Conservation (phyloP, 2,797 vertebrate species). For the Gymnodraco acuticeps region DNA sequence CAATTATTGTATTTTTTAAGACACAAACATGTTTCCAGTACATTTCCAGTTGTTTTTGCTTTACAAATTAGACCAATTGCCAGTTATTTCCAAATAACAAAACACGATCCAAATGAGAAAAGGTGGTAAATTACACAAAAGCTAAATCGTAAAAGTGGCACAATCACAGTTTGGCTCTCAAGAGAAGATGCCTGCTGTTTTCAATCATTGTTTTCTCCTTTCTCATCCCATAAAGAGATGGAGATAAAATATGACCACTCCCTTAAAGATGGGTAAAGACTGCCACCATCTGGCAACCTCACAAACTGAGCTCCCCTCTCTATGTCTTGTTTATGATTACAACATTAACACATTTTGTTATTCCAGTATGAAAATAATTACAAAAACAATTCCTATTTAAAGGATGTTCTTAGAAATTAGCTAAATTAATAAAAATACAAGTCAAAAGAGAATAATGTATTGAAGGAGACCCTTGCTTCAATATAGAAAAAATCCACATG, state of each 20-base stretch:
- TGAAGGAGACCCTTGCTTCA: neutral
- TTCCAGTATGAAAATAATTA: neutral
- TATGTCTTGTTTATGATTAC: neutral
- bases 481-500: neutral
- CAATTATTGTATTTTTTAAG: neutral
- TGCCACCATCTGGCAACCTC: constrained; percentile 80
- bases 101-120: constrained; percentile 1
- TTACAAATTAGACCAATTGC: too few relatives aligned
- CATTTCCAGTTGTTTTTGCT: neutral
- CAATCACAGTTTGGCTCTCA: constrained; percentile 6
- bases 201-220: constrained; percentile 31
- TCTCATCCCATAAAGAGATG: constrained; percentile 38
- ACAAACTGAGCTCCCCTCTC: neutral
- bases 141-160: constrained; percentile 15
- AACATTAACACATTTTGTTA: neutral
- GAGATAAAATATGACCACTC: constrained; percentile 20
- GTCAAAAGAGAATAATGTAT: neutral
- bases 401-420: accelerated
- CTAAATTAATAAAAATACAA: neutral
- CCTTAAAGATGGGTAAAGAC: constrained; percentile 68
- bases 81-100: neutral
- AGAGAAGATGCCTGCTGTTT: constrained; percentile 31
- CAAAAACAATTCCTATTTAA: neutral
- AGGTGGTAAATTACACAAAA: neutral
- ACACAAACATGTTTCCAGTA: neutral